Evolutionary conservation across 2,113 vertebrate genomes (phyloP).

Genomic region (Macrotis lagotis): DNA sequence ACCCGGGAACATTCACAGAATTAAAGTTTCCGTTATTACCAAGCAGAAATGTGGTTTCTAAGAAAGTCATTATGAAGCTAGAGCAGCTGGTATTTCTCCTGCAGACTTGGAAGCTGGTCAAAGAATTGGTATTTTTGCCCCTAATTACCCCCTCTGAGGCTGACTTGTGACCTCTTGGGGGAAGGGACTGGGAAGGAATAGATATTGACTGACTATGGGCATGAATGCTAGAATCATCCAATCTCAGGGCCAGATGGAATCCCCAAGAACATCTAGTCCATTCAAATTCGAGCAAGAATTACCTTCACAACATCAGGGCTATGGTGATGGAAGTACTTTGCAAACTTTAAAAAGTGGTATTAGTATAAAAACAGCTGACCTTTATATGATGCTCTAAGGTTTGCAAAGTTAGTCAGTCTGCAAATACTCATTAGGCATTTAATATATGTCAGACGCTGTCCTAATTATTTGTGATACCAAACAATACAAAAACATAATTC

Average conservation of each 20-base stretch:
- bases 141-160: neutral
- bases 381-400: neutral
- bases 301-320: neutral
- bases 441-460: neutral
- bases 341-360: neutral
- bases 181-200: neutral
- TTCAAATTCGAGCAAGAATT: neutral
- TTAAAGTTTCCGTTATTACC: conserved; percentile 52
- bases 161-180: neutral
- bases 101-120: neutral
- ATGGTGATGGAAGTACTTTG: neutral
- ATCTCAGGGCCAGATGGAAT: neutral
- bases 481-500: neutral
- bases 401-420: neutral
- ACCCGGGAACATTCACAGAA: conserved; percentile 53
- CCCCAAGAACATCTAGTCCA: neutral
- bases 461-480: neutral
- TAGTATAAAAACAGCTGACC: neutral
- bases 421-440: neutral
- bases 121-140: neutral
- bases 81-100: neutral
- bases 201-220: neutral
- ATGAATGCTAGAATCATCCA: neutral
- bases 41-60: conserved; percentile 22
- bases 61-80: conserved; percentile 59